Evolutionary conservation across 2,888 invertebrate genomes (phyloP).

Genomic region (Cosmorhoe ocellata): DNA sequence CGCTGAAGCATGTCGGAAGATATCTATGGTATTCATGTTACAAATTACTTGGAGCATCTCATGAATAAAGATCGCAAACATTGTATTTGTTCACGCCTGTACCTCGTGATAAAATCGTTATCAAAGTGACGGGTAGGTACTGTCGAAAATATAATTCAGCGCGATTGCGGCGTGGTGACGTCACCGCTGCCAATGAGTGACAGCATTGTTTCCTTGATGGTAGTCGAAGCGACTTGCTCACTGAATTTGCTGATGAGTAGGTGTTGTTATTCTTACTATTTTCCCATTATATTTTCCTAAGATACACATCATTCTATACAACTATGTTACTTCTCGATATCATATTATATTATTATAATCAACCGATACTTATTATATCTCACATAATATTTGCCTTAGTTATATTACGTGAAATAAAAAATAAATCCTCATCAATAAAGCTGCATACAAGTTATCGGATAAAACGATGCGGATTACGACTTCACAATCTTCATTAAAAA

Average conservation of each 20-base stretch:
- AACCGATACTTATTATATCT: too few species aligned
- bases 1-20: neutral
- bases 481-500: too few species aligned
- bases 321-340: too few species aligned
- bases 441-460: too few species aligned
- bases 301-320: too few species aligned
- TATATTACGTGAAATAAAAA: too few species aligned
- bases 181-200: constrained; percentile 33
- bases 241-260: constrained; percentile 12
- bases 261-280: neutral
- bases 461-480: too few species aligned
- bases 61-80: constrained; percentile 50
- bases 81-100: constrained; percentile 42
- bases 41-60: constrained; percentile 41
- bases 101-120: constrained; percentile 42
- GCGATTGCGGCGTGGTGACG: constrained; percentile 38
- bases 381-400: too few species aligned
- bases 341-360: too few species aligned
- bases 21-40: constrained; percentile 27
- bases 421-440: too few species aligned
- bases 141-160: constrained; percentile 43
- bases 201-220: constrained; percentile 32
- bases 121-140: constrained; percentile 38
- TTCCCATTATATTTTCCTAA: too few species aligned
- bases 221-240: constrained; percentile 10